phyloP scores from a whole-genome alignment of 2,113 vertebrate species.

The Myocastor coypus region DNA sequence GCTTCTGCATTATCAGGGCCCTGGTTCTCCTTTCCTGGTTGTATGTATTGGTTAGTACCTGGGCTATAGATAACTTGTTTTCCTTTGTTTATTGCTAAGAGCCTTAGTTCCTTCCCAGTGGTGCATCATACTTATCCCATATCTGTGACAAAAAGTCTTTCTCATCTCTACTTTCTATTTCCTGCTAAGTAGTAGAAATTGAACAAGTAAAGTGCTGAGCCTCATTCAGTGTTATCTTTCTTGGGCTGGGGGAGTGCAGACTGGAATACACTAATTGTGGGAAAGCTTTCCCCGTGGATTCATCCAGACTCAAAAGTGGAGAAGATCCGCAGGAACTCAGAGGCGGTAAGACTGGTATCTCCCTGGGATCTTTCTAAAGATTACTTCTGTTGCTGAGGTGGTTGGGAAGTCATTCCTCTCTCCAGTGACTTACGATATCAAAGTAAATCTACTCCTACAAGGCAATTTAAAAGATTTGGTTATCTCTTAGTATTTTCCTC shows the following conservation, averaged over 20 bases:
- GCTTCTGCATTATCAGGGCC: slow-evolving; percentile 24
- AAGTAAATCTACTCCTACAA: background rate
- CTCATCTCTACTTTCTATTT: slow-evolving; percentile 38
- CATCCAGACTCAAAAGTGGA: slow-evolving; percentile 91
- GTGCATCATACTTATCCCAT: slow-evolving; percentile 27
- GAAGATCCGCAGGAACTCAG: slow-evolving; percentile 91
- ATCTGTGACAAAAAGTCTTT: slow-evolving; percentile 55
- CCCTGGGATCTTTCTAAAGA: slow-evolving; percentile 5
- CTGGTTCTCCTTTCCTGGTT: slow-evolving; percentile 53
- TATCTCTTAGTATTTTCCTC: slow-evolving; percentile 40
- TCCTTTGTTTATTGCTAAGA: slow-evolving; percentile 60
- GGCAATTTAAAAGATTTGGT: slow-evolving; percentile 35
- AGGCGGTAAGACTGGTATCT: slow-evolving; percentile 89
- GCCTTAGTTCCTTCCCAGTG: slow-evolving; percentile 33
- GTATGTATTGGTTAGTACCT: slow-evolving; percentile 26
- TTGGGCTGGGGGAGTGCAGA: slow-evolving; percentile 86
- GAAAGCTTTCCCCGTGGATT: slow-evolving; percentile 95
- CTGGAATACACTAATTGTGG: slow-evolving; percentile 96
- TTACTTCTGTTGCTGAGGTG: background rate
- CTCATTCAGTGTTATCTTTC: slow-evolving; percentile 74
- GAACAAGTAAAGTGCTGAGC: slow-evolving; percentile 41
- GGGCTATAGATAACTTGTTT: slow-evolving; percentile 49
- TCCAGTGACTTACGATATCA: background rate
- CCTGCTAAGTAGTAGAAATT: slow-evolving; percentile 63
- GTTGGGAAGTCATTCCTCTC: background rate